Base-by-base conservation (phyloP, 1,140 invertebrate genomes). In the Triops cancriformis region DNA sequence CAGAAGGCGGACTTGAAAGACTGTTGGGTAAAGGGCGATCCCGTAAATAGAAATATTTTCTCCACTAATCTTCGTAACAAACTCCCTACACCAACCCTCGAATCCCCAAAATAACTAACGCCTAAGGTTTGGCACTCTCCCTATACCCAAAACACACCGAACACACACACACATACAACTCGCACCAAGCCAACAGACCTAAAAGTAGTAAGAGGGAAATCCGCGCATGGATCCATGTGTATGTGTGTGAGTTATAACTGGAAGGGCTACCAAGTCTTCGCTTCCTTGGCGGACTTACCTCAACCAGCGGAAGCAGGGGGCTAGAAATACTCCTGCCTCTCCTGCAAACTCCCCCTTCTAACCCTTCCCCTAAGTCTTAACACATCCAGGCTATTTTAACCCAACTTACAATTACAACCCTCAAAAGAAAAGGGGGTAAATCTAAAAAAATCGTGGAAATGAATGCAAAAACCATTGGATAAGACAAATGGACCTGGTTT, bases 11-110 rank as follows among this genome's bases (percentile, higher is more conserved):
- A 51, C 12, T 3, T 14, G 10, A 23, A 64, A 23, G 18, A 64
- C 4, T n/a, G 51, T 23, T 6, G 23, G 51, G 11, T 12, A 9
- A 23, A 23, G 23, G 51, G 51, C 9, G 23, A 64, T 18, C 14
- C 14, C 51, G 51, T 23, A 64, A 64, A 64, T 64, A 64, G 51
- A 64, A 64, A 64, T 64, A 64, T 18, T 64, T 64, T 64, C 0
- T 6, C 10, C 51, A 64, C 1, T 64, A 64, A 64, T 64, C 14
- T 64, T 14, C 51, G 51, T 64, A 64, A 64, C 51, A 64, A 64
- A 10, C 51, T 37, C 51, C 51, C 51, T 64, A 64, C 51, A 64
- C 51, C 51, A 64, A 64, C 51, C 51, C 51, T 64, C 51, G 51
- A 18, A 64, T 18, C 3, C 51, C 51, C 10, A 23, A 64, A 64